A percentile compares a stretch with the other conserved stretches of the same genome.
These are phyloP conservation scores for Lonchura striata DNA, from an alignment of 2,113 vertebrate genomes.

Conservation along the genomic window DNA sequence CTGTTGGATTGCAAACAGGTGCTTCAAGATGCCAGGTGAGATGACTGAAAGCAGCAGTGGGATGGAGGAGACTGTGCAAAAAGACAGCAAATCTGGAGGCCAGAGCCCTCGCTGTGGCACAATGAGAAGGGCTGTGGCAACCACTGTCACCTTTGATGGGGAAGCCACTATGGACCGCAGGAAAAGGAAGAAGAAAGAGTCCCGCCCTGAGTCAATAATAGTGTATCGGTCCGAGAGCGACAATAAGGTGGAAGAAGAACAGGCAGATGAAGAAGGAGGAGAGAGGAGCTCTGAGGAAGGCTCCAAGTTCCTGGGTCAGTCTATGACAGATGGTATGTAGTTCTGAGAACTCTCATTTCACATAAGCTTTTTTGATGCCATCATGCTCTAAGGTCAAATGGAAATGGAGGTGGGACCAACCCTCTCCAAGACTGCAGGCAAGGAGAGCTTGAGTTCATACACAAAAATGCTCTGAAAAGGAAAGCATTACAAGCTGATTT, in stretches of 20 bases:
- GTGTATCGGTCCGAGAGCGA: constrained; percentile 90
- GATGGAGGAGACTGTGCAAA: constrained; percentile 57
- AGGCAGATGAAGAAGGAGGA: constrained; percentile 77
- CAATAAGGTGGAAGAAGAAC: constrained; percentile 80
- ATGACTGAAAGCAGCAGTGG: constrained; percentile 28
- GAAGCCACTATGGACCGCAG: constrained; percentile 82
- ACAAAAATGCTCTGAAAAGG: neutral
- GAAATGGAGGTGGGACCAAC: neutral
- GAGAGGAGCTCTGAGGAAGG: constrained; percentile 84
- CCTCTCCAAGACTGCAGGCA: neutral
- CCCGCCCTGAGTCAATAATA: constrained; percentile 92
- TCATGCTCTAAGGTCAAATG: neutral
- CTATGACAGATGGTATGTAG: constrained; percentile 81
- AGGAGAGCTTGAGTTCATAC: neutral
- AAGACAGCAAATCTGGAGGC: constrained; percentile 52
- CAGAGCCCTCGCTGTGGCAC: constrained; percentile 60
- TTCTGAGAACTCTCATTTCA: neutral
- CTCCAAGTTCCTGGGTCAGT: constrained; percentile 87
- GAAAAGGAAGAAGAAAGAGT: constrained; percentile 83
- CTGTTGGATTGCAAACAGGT: neutral
- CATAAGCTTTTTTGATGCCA: neutral
- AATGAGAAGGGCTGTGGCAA: constrained; percentile 68
- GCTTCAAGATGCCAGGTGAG: constrained; percentile 48
- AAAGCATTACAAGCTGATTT: neutral
- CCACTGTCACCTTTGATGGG: constrained; percentile 77